phyloP scores from a whole-genome alignment of 2,797 vertebrate genomes.

The Chloroceryle amazona region DNA sequence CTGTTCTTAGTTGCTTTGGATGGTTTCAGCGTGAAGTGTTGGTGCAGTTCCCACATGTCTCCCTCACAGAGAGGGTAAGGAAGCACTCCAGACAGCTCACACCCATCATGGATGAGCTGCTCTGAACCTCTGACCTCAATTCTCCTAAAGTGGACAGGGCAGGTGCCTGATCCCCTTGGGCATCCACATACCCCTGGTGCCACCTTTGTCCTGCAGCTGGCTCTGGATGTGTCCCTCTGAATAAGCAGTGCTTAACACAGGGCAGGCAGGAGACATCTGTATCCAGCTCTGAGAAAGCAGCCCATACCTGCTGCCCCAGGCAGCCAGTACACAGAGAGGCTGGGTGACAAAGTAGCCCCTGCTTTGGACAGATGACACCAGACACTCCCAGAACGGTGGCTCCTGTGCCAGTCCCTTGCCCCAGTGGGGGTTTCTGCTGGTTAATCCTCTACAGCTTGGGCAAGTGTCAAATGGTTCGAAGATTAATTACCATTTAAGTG shows the following conservation, averaged over 20 bases:
- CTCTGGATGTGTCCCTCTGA: background rate
- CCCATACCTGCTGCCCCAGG: background rate
- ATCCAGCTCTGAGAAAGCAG: background rate
- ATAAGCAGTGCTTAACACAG: background rate
- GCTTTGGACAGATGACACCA: background rate
- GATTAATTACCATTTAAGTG: slow-evolving; percentile 42
- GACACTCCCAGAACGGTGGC: background rate
- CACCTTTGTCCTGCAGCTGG: background rate
- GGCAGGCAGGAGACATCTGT: background rate
- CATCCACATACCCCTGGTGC: background rate
- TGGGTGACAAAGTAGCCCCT: background rate
- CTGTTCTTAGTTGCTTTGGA: background rate
- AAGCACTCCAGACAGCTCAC: rapidly evolving
- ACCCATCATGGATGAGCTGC: background rate
- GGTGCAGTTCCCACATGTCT: rapidly evolving
- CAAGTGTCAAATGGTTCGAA: slow-evolving; percentile 20
- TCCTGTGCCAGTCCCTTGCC: background rate
- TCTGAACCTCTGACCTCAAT: background rate
- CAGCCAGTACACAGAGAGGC: background rate
- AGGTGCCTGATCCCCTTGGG: rapidly evolving
- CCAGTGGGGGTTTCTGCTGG: background rate
- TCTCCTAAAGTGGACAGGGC: background rate
- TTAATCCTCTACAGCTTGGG: background rate
- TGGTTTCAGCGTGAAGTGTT: background rate
- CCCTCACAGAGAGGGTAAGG: rapidly evolving